These are phyloP conservation scores for Polydrusus tereticollis DNA, from an alignment of 2,888 invertebrate species.

Conservation along the genomic window DNA sequence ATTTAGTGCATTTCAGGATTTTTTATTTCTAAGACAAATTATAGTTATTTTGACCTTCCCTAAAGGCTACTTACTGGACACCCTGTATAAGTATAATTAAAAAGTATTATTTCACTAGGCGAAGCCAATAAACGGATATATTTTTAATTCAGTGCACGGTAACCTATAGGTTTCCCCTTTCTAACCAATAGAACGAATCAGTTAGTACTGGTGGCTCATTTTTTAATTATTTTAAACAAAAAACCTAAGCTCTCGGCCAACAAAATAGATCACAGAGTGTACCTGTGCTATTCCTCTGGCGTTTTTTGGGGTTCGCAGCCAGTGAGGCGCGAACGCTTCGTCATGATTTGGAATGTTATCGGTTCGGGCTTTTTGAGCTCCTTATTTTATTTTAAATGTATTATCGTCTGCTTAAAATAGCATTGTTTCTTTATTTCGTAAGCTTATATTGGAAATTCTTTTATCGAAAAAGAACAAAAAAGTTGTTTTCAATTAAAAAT, in stretches of 20 bases:
- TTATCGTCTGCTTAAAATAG: no score
- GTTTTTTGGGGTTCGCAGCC: slow-evolving; percentile 7
- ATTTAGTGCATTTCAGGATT: no score
- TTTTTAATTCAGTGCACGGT: neutral
- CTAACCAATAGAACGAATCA: slow-evolving; percentile 41
- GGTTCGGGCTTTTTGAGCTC: neutral
- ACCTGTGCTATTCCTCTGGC: slow-evolving; percentile 13
- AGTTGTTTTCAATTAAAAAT: no score
- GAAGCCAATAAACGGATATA: no score
- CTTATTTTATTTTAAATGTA: neutral
- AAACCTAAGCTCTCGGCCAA: slow-evolving; percentile 8
- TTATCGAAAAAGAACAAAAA: no score
- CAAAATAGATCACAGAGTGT: slow-evolving; percentile 36
- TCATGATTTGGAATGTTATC: slow-evolving; percentile 3
- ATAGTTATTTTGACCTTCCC: no score
- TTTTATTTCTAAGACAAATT: no score
- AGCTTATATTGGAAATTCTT: no score
- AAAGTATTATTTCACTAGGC: no score
- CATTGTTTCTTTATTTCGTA: no score
- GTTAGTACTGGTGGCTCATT: slow-evolving; percentile 29
- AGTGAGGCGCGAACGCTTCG: slow-evolving; percentile 13
- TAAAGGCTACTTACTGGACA: no score
- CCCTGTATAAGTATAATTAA: no score
- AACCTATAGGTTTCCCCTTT: neutral
- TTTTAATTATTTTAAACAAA: slow-evolving; percentile 29